Evolutionary conservation across 2,888 invertebrate species (phyloP).

Genomic region (Melinaea marsaeus): DNA sequence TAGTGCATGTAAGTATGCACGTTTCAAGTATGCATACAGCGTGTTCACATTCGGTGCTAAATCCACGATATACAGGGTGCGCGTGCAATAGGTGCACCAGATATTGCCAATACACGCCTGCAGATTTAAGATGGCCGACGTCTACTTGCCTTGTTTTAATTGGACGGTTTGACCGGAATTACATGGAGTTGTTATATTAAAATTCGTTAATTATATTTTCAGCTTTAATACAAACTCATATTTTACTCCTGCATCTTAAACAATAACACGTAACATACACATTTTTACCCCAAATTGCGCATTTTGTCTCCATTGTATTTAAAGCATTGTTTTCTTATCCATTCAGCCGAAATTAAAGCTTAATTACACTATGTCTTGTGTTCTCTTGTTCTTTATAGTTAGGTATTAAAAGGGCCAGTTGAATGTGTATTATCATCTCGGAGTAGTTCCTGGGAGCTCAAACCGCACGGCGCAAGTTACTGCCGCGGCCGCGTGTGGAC

Average conservation of each 20-base stretch:
- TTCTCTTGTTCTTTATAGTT: background rate
- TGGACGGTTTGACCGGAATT: conserved; percentile 45
- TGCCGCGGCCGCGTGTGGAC: conserved; percentile 56
- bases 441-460: conserved; percentile 36
- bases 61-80: conserved; percentile 44
- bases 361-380: background rate
- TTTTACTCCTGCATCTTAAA: background rate
- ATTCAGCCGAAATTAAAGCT: conserved; percentile 17
- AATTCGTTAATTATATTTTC: background rate
- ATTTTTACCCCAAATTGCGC: conserved; percentile 19
- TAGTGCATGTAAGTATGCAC: conserved; percentile 8
- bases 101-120: conserved; percentile 73
- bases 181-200: conserved; percentile 40
- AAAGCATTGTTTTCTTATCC: conserved; percentile 17
- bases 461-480: conserved; percentile 60
- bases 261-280: conserved; percentile 6
- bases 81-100: conserved; percentile 60
- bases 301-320: conserved; percentile 10
- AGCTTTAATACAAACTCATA: background rate
- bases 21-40: conserved; percentile 28
- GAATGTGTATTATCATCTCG: conserved; percentile 34
- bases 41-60: conserved; percentile 39
- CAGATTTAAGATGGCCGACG: conserved; percentile 75
- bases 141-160: conserved; percentile 75
- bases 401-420: background rate